Base-by-base conservation (phyloP, 2,797 vertebrate species). In the Heterohyrax brucei region DNA sequence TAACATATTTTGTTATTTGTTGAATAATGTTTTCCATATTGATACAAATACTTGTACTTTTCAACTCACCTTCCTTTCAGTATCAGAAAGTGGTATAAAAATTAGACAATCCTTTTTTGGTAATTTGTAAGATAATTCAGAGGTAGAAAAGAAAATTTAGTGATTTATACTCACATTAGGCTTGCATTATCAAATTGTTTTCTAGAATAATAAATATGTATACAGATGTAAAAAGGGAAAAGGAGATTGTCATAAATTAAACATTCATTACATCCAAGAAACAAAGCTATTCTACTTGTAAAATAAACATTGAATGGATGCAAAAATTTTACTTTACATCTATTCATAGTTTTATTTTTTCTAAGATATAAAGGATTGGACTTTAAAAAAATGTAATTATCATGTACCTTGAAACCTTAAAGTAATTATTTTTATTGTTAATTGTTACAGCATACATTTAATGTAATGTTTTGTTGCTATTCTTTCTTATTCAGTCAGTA, bases 1-100 rank as follows among this genome's bases (percentile, higher is more conserved):
- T 48, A 56, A 70, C 10, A 82, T 33, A 96, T 84, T 96, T 95
- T 64, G 61, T 62, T 91, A 79, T 86, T 96, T 83, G 92, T 95
- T 5, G 90, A 48, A 3, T 77, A 75, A 28, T 95, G 93, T 94
- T 39, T 39, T 39, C 86, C 88, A 39, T 61, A 73, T 24, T 59
- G 73, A 89, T 85, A 68, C 26, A 85, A 93, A 78, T 56, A 73
- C 26, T 66, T 94, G 16, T 70, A 18, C 33, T 78, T 85, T 95
- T 61, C 39, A 33, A 61, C 89, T 93, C 9, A 76, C 16, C 19
- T 93, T 86, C 12, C 18, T 82, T 88, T 59, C 68, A 92, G 89
- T 53, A 81, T 80, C 18, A 1, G 5, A n/a, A 66, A 82, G 7
- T 18, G 12, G 64, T 89, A 4, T 78, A 68, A 68, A 14, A 61